These are phyloP conservation scores for Mobula birostris DNA, from an alignment of 2,113 vertebrate species.

Conservation along the genomic window DNA sequence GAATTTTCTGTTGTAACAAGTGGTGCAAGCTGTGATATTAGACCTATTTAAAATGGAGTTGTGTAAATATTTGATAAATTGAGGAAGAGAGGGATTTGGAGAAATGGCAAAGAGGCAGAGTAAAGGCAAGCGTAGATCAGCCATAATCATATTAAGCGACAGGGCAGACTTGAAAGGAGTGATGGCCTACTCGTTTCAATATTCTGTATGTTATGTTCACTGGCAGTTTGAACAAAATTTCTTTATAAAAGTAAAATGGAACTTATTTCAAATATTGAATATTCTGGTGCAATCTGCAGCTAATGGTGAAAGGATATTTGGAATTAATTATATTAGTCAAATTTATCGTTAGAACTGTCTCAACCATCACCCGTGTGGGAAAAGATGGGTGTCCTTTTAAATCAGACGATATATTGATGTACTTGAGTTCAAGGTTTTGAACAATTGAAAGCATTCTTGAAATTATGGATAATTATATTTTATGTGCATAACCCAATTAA, in stretches of 20 bases:
- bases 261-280: not conserved
- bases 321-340: conserved; percentile 1
- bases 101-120: no score
- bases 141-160: no score
- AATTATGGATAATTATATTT: not conserved
- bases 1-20: no score
- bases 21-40: no score
- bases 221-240: not conserved
- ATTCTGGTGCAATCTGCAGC: not conserved
- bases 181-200: no score
- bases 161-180: no score
- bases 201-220: no score
- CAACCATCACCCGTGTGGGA: not conserved
- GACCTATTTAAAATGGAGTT: no score
- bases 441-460: not conserved
- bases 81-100: no score
- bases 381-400: not conserved
- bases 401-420: not conserved
- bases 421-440: not conserved
- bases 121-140: no score
- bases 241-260: not conserved
- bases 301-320: not conserved
- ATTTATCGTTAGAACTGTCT: not conserved
- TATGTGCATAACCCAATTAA: conserved; percentile 8
- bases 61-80: no score